phyloP scores from a whole-genome alignment of 2,113 vertebrate genomes.

The Panurus biarmicus region DNA sequence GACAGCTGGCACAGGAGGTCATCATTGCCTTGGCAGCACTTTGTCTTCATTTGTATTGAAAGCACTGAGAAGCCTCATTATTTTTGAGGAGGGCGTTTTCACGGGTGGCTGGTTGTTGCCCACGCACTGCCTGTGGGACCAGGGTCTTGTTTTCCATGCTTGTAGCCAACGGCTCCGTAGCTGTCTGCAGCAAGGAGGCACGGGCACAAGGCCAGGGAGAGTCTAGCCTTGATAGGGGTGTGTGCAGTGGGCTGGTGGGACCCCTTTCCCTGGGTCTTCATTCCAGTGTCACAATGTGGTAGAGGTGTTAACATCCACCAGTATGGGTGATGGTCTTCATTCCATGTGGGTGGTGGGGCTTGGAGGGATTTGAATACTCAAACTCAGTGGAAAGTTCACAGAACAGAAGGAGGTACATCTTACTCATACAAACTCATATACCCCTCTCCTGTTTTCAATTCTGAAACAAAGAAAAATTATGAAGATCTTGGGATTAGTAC shows the following conservation, averaged over 20 bases:
- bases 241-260: not conserved
- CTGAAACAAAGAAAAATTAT: not conserved
- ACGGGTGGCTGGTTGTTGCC: accelerated
- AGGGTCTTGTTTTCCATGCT: not conserved
- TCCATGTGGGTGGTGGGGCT: not conserved
- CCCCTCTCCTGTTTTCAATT: not conserved
- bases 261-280: not conserved
- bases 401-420: not conserved
- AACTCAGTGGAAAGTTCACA: not conserved
- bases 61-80: not conserved
- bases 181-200: not conserved
- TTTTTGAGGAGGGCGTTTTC: not conserved
- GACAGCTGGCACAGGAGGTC: constrained; percentile 5
- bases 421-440: not conserved
- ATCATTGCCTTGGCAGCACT: not conserved
- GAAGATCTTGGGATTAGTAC: not conserved
- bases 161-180: not conserved
- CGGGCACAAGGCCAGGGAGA: accelerated
- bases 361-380: not conserved
- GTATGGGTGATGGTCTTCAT: not conserved
- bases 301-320: not conserved
- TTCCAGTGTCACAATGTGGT: accelerated
- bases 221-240: not conserved
- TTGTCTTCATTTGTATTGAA: not conserved
- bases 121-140: accelerated